These are phyloP conservation scores for Nysson spinosus DNA, from an alignment of 2,888 invertebrate genomes.

Conservation along the genomic window DNA sequence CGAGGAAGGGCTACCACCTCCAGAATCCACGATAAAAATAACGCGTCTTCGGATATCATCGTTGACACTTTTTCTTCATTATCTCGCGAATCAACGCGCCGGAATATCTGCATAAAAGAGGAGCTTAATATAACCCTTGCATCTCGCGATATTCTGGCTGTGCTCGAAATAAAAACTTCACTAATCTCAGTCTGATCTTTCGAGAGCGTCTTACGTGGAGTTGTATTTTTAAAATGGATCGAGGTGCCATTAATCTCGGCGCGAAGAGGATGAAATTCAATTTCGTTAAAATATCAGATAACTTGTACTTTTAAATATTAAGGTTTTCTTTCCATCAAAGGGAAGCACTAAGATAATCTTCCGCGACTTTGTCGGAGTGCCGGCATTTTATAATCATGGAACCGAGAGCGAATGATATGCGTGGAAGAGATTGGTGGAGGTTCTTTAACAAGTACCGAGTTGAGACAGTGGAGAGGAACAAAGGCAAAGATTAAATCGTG, in stretches of 20 bases:
- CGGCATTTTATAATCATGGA: background rate
- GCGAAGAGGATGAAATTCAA: too few relatives aligned
- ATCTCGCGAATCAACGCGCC: conserved; percentile 1
- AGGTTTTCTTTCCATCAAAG: too few relatives aligned
- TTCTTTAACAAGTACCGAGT: conserved; percentile 47
- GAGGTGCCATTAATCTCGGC: too few relatives aligned
- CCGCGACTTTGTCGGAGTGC: background rate
- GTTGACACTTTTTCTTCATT: conserved; percentile 2
- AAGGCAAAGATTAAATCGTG: conserved; percentile 52
- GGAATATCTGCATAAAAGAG: background rate
- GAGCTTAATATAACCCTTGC: too few relatives aligned
- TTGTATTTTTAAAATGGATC: too few relatives aligned
- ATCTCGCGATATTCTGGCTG: too few relatives aligned
- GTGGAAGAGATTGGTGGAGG: conserved; percentile 30
- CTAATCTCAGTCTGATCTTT: too few relatives aligned
- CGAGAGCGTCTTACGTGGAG: too few relatives aligned
- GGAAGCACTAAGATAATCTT: too few relatives aligned
- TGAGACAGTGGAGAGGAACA: conserved; percentile 29
- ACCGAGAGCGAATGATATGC: conserved; percentile 8
- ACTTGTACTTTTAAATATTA: too few relatives aligned
- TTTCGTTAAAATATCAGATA: too few relatives aligned
- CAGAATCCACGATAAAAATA: conserved; percentile 43
- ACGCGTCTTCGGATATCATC: conserved; percentile 18
- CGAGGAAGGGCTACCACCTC: conserved; percentile 21
- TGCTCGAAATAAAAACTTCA: too few relatives aligned